Evolutionary conservation across 2,797 vertebrate genomes (phyloP), one percentile per base, ranked within the genome.

Genomic region (Xerus rutilus): DNA sequence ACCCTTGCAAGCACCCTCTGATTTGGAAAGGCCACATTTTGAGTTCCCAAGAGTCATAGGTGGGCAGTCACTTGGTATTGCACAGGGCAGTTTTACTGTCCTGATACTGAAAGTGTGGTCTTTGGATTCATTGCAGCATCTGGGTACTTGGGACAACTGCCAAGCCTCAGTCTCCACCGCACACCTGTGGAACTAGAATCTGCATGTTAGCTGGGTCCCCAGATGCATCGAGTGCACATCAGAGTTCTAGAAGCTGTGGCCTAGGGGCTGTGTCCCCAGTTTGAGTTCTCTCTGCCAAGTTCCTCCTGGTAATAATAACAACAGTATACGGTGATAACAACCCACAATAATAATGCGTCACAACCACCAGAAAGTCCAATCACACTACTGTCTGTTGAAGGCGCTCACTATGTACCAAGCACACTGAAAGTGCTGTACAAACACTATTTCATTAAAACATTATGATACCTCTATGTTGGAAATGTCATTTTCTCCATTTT

Each of bases 401-500:
- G 6, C 65, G 4, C 65, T 65, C 45, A 18, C 20, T 18, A 3
- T 13, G 17, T 15, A 35, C 57, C 35, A 6, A 49, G 14, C 25
- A 69, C 15, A 15, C 21, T 18, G 32, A 70, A 49, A 73, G 11
- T 10, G 4, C 52, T 64, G 32, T 69, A 3, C 23, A 65, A 72
- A 62, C 15, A 43, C 47, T 32, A 82, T 39, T 88, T 91, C 73
- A 57, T n/a, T 79, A 82, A 89, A 59, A 57, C 43, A 23, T 28
- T 3, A 18, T 15, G 43, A 70, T 11, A 78, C n/a, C 9, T 20
- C 18, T 25, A 7, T 45, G 52, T 25, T 25, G 2, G 17, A 25
- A 84, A n/a, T 86, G 72, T 28, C 74, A 83, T 59, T 81, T 67
- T 93, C 45, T 91, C 49, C n/a, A 35, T 67, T 77, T 82, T 76